Evolutionary conservation across 2,888 invertebrate genomes (phyloP).

Genomic region (Megaustenia siamemsis): DNA sequence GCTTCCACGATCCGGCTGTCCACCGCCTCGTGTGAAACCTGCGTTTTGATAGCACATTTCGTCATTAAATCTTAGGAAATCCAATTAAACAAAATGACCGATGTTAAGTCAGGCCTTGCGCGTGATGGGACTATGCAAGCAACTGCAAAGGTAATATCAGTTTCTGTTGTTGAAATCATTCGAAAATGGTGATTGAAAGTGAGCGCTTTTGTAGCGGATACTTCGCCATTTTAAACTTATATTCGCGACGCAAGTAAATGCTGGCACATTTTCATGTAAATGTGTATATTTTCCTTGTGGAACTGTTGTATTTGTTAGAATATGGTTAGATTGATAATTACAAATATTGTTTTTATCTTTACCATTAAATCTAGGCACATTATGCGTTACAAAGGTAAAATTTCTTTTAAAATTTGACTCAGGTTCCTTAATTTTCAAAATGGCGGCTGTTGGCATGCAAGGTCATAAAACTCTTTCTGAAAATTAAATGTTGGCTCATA

Average conservation of each 20-base stretch:
- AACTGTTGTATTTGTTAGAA: not conserved
- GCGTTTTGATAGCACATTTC: slow-evolving; percentile 63
- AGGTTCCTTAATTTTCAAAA: slow-evolving; percentile 26
- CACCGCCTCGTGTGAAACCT: slow-evolving; percentile 71
- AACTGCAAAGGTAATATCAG: slow-evolving; percentile 69
- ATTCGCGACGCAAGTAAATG: not conserved
- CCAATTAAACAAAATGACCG: slow-evolving; percentile 69
- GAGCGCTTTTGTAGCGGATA: not conserved
- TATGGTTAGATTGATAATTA: not conserved
- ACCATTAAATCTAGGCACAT: not conserved
- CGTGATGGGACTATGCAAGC: slow-evolving; percentile 76
- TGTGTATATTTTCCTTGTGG: not conserved
- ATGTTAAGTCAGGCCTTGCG: slow-evolving; percentile 68
- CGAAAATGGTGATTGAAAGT: slow-evolving; percentile 21
- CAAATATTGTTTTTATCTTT: not conserved
- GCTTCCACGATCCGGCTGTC: too few species aligned
- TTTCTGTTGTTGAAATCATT: not conserved
- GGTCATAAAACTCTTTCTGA: slow-evolving; percentile 5
- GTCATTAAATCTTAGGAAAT: slow-evolving; percentile 60
- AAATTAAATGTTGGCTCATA: too few species aligned
- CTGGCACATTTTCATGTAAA: not conserved
- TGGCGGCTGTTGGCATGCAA: slow-evolving; percentile 48
- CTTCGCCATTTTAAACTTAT: slow-evolving; percentile 47
- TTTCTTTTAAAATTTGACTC: not conserved
- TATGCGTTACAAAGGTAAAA: not conserved